Percentiles rank a stretch among this genome's conserved stretches.
phyloP scores from a whole-genome alignment of 2,888 invertebrate species.

The Diplolepis rosae region DNA sequence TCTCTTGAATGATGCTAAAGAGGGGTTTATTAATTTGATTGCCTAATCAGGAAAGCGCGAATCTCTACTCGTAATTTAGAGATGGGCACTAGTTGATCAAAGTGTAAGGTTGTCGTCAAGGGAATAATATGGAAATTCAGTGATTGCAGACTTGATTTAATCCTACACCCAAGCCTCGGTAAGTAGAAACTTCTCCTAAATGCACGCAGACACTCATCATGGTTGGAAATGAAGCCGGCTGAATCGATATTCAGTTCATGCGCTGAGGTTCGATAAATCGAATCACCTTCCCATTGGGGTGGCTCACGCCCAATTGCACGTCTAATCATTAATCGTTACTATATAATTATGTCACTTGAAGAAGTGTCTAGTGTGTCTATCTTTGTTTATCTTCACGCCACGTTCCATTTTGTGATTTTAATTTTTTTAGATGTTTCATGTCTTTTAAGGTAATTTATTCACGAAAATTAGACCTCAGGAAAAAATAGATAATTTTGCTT shows the following conservation, averaged over 20 bases:
- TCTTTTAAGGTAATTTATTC: no score
- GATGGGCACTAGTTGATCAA: conserved; percentile 9
- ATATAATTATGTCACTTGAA: conserved; percentile 64
- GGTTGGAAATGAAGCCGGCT: conserved; percentile 37
- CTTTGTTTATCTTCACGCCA: conserved; percentile 2
- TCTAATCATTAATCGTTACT: conserved; percentile 70
- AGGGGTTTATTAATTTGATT: background rate
- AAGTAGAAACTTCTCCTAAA: conserved; percentile 47
- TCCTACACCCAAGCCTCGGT: conserved; percentile 45
- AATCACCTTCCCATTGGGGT: conserved; percentile 61
- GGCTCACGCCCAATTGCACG: conserved; percentile 63
- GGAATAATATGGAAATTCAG: conserved; percentile 47
- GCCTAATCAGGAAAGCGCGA: background rate
- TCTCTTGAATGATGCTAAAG: no score
- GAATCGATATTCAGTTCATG: conserved; percentile 60
- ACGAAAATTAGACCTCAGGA: no score
- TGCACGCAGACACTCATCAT: conserved; percentile 46
- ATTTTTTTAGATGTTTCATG: background rate
- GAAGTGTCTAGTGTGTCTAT: conserved; percentile 48
- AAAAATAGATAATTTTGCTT: no score
- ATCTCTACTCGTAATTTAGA: background rate
- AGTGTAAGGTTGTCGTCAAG: conserved; percentile 37
- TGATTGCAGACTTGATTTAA: conserved; percentile 48
- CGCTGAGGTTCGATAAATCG: conserved; percentile 65
- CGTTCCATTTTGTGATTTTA: background rate